Percentiles rank a stretch among this genome's conserved stretches.
phyloP scores from a whole-genome alignment of 2,888 invertebrate species.

The Eupithecia insigniata region DNA sequence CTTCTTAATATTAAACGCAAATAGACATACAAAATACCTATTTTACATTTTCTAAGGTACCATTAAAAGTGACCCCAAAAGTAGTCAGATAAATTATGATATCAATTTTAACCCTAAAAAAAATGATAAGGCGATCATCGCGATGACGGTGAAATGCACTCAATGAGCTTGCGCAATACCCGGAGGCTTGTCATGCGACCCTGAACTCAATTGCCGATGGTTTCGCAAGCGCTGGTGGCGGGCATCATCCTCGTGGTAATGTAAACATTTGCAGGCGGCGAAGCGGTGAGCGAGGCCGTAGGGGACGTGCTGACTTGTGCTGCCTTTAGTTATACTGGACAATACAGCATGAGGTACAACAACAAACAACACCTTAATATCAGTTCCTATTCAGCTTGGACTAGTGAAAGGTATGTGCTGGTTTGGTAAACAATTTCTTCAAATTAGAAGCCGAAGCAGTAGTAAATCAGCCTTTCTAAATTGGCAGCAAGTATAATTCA shows the following conservation, averaged over 20 bases:
- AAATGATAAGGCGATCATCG: neutral
- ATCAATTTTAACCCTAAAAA: neutral
- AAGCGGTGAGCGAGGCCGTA: conserved; percentile 74
- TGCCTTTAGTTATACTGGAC: neutral
- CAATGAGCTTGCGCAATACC: conserved; percentile 73
- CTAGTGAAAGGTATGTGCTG: neutral
- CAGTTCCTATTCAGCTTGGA: neutral
- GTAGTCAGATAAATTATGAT: neutral
- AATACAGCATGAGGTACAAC: neutral
- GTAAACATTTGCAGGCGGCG: conserved; percentile 83
- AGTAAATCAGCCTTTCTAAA: neutral
- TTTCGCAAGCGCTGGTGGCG: conserved; percentile 73
- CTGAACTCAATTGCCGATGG: conserved; percentile 82
- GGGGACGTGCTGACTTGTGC: conserved; percentile 65
- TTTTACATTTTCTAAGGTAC: neutral
- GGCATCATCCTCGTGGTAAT: conserved; percentile 75
- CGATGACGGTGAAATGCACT: conserved; percentile 53
- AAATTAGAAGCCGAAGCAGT: too few species aligned
- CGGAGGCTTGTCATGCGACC: conserved; percentile 78
- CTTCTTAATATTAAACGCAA: too few species aligned
- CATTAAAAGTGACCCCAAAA: neutral
- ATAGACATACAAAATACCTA: neutral
- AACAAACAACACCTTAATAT: neutral
- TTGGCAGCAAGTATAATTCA: neutral
- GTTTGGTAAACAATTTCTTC: neutral